Conservation (phyloP, 2,888 invertebrate genomes). For the Ochropacha duplaris region DNA sequence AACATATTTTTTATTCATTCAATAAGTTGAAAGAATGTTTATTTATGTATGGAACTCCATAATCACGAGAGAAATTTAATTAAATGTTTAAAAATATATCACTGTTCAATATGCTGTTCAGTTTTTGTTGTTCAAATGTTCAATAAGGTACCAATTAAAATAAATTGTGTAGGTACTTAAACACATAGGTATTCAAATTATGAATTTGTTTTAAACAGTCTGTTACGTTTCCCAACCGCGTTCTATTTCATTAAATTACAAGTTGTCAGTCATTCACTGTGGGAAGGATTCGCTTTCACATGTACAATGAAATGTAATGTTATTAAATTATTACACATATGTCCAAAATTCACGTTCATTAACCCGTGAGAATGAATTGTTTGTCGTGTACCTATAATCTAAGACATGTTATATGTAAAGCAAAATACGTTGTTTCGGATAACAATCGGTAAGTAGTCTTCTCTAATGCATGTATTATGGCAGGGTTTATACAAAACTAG, state of each 20-base stretch:
- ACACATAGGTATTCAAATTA: no score
- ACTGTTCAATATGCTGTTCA: no score
- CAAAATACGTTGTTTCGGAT: background rate
- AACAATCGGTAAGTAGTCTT: background rate
- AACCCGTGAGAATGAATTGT: slow-evolving; percentile 77
- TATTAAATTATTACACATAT: slow-evolving; percentile 66
- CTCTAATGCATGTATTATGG: background rate
- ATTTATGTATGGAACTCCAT: background rate
- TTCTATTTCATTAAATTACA: slow-evolving; percentile 47
- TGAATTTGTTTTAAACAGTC: no score
- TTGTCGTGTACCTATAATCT: slow-evolving; percentile 31
- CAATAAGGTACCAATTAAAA: no score
- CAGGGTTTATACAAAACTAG: no score
- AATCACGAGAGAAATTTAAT: no score
- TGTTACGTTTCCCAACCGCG: slow-evolving; percentile 18
- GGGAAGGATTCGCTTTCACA: slow-evolving; percentile 63
- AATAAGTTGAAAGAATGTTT: background rate
- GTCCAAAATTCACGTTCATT: slow-evolving; percentile 72
- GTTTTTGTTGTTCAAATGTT: no score
- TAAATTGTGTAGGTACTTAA: no score
- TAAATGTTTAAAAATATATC: no score
- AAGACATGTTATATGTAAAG: slow-evolving; percentile 55
- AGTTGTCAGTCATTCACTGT: slow-evolving; percentile 37
- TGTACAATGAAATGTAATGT: slow-evolving; percentile 64
- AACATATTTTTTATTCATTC: background rate